Evolutionary conservation across 1,140 invertebrate species (phyloP), one percentile per base, ranked within the genome.

Genomic region (Drosophila miranda): DNA sequence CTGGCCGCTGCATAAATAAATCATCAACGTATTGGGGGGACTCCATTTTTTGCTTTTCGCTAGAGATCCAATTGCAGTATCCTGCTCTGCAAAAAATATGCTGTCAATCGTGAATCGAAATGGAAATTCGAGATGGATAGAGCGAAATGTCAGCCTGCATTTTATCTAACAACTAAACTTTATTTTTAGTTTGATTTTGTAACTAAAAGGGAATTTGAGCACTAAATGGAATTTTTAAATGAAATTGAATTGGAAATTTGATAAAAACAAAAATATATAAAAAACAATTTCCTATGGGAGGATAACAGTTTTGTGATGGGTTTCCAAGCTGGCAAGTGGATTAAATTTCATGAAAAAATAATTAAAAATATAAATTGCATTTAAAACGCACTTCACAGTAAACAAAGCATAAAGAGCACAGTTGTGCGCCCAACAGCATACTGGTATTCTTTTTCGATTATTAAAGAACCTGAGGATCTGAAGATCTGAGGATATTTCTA

Each of bases 1-100:
- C 73, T 34, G 30, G 30, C 11, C 34, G 11, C 34, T 64, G 76
- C 81, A 77, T 84, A 81, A 87, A 84, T 84, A 84, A 84, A 84
- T 84, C 81, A 84, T 87, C 81, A 68, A 64, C 81, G 73, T 77
- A 77, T 62, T 77, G 43, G 44, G 43, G 28, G 72, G 66, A 60
- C 60, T 63, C 55, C 62, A 8, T 16, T 26, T 48, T 48, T 66
- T 46, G 42, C 44, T 38, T 54, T 46, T 19, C 19, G 42, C 38
- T 13, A n/a, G 34, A 41, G 34, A 41, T 74, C 14, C 26, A 54
- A 81, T 55, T 81, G 78, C 78, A 81, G 51, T 61, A 49, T 54
- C 44, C 23, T 48, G 6, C 16, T 8, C 11, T 7, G n/a, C 38
- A 68, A 53, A 54, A 61, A 68, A 46, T 16, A 68, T 52, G 46